Conservation (phyloP, 2,113 vertebrate genomes). For the Anser cygnoides region DNA sequence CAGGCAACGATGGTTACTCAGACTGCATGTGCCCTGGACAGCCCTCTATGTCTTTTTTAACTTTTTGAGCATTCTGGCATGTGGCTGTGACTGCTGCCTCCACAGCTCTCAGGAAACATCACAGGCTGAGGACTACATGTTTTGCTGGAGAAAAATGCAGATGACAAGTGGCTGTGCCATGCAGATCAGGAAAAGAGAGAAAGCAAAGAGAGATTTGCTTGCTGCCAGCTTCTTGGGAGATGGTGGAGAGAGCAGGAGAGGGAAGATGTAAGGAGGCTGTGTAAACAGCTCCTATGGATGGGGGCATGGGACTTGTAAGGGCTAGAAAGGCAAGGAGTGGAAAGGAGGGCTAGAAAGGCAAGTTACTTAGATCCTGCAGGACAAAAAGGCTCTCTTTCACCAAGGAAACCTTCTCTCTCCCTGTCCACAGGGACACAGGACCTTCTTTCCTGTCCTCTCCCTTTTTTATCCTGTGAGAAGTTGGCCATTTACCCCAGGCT, state of each 20-base stretch:
- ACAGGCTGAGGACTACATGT: background rate
- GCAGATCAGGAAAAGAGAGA: background rate
- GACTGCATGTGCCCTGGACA: background rate
- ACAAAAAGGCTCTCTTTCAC: background rate
- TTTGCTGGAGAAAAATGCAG: background rate
- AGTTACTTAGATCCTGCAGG: background rate
- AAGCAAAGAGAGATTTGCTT: background rate
- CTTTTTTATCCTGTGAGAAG: background rate
- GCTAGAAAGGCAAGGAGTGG: background rate
- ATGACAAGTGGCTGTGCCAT: background rate
- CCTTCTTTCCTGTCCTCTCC: background rate
- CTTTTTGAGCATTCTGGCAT: background rate
- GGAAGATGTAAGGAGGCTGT: background rate
- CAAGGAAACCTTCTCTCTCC: background rate
- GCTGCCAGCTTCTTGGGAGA: background rate
- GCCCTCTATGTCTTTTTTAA: background rate
- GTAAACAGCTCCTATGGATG: background rate
- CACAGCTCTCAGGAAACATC: constrained; percentile 13
- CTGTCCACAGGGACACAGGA: background rate
- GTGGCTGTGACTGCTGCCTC: background rate
- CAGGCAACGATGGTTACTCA: background rate
- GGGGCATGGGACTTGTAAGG: background rate
- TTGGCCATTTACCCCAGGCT: background rate
- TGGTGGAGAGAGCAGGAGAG: background rate
- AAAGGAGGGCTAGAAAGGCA: background rate